Conservation (phyloP, 2,797 vertebrate genomes). For the Alfaro cultratus region DNA sequence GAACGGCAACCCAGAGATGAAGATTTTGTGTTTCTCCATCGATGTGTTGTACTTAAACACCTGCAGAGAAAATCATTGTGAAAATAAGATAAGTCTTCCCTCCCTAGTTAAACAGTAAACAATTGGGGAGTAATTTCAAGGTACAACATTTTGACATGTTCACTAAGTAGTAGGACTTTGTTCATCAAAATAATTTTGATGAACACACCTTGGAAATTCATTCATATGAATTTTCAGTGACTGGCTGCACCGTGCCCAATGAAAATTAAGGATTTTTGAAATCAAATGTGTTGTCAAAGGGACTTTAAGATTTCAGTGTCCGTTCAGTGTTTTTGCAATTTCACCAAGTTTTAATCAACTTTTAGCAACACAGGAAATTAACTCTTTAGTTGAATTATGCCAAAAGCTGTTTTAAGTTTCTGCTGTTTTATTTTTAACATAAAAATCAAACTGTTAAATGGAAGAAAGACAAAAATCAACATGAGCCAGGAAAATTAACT, state of each 20-base stretch:
- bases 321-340: not conserved
- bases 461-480: not conserved
- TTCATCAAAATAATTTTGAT: not conserved
- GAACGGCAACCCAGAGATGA: conserved; percentile 93
- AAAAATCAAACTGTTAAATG: not conserved
- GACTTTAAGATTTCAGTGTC: not conserved
- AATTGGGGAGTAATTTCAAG: not conserved
- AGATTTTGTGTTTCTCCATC: conserved; percentile 96
- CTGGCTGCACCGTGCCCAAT: not conserved
- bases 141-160: not conserved
- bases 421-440: not conserved
- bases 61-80: conserved; percentile 66
- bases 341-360: not conserved
- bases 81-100: not conserved
- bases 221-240: not conserved
- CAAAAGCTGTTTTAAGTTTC: not conserved
- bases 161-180: not conserved
- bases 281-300: not conserved
- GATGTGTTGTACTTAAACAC: conserved; percentile 93
- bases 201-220: too few relatives aligned
- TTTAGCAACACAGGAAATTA: not conserved
- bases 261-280: not conserved
- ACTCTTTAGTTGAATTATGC: not conserved
- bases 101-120: not conserved
- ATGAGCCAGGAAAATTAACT: not conserved